Base-by-base conservation (phyloP, 2,888 invertebrate species). In the Minunthozetes semirufus region DNA sequence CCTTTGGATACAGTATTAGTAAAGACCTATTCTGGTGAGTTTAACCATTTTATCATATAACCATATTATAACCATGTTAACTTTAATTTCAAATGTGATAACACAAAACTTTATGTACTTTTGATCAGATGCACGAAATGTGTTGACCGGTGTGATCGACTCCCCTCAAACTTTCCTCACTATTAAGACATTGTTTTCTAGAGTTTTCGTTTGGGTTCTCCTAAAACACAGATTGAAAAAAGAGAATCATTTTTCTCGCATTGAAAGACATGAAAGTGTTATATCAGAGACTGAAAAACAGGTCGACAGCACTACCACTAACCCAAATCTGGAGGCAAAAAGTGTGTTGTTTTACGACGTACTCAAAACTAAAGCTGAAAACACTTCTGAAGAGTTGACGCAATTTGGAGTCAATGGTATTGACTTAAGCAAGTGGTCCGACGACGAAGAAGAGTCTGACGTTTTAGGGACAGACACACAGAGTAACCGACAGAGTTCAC, bases 101-200 rank as follows among this genome's bases (percentile, higher is more conserved):
- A 19, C 33, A 27, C 4, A 33, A n/a, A n/a, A 70, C 48, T 68
- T 46, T 71, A 6, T 72, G 29, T 50, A 38, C 19, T 38, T 59
- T 75, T 66, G 15, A n/a, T 83, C 83, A 25, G 84, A 84, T 78
- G 83, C 83, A 6, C 80, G 81, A 71, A 84, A 83, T 79, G 82
- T 83, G 33, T 79, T 84, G 46, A 84, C 83, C 0, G 84, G 84
- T 5, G 81, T 84, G 1, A 82, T 84, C 70, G 83, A 84, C 77
- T 82, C 82, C 9, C 81, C 82, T 3, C 82, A 82, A 42, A 82
- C 81, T 66, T 80, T 82, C 33, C 78, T 80, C 17, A 76, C 81
- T 4, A 80, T 83, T 0, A 79, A 80, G 74, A 78, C 80, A 15
- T 80, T 81, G 71, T 84, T 83, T 77, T 79, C 81, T 6, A 82